Base-by-base conservation (phyloP, 2,888 invertebrate genomes). In the Acheta domesticus region DNA sequence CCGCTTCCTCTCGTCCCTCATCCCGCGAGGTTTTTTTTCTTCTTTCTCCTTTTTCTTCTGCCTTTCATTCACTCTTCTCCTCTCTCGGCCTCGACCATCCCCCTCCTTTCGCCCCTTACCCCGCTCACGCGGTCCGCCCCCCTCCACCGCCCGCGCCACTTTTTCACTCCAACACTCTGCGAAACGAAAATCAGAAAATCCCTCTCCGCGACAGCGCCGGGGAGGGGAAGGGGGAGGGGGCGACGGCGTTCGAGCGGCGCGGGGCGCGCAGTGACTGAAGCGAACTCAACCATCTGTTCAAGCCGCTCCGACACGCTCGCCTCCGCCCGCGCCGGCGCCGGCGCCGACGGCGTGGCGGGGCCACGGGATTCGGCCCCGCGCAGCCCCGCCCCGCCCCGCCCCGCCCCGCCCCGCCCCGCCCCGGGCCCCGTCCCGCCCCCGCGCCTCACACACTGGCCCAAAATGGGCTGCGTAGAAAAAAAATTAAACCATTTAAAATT, bases 91-190 rank as follows among this genome's bases (percentile, higher is more conserved):
- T 36, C 36, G 36, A 36, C 36, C 5, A 1, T 8, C 36, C 36
- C 36, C 36, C 8, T 5, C 36, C 36, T 8, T 36, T 8, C 8
- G 5, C 36, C 5, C 36, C 36, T 5, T 36, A 3, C 36, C 36
- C 36, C 36, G 36, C 5, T 8, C 36, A 36, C 3, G 36, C 36
- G 23, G 23, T n/a, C 23, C 2, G 0, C 36, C 36, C 36, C 36
- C 8, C 36, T 8, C 36, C 36, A n/a, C 62, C 62, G n/a, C 16
- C 62, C 62, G n/a, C 62, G 62, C 62, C 62, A 62, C 62, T 62
- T 62, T 62, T 62, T 62, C 62, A 62, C 62, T 62, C 62, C 62
- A n/a, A 62, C 62, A 62, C 62, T 62, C 62, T 62, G 62, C 62
- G 62, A 62, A 62, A 62, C 62, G 62, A 62, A 62, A 62, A 62